phyloP scores from a whole-genome alignment of 2,888 invertebrate genomes.

The Drosophila ochracea region DNA sequence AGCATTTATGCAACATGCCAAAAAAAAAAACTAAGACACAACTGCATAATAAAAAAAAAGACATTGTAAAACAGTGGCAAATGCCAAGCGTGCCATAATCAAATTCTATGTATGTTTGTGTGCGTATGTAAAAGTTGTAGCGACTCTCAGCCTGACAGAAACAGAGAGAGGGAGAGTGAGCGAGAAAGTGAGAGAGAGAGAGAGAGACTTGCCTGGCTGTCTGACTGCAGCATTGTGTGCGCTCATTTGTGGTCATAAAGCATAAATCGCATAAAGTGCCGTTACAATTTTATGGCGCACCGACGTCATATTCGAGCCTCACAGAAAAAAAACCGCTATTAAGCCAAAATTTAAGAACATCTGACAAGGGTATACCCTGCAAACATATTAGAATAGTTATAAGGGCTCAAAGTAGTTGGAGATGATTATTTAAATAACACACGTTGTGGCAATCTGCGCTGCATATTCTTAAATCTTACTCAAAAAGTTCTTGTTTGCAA shows the following conservation, averaged over 20 bases:
- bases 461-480: not conserved
- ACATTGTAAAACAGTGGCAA: conserved; percentile 33
- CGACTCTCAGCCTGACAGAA: conserved; percentile 6
- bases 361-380: conserved; percentile 16
- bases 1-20: conserved; percentile 70
- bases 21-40: conserved; percentile 29
- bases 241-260: conserved; percentile 81
- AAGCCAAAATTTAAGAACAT: not conserved
- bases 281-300: conserved; percentile 79
- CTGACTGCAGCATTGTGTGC: conserved; percentile 59
- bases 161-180: not conserved
- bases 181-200: not conserved
- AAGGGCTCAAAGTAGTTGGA: not conserved
- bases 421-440: not conserved
- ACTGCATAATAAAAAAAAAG: conserved; percentile 20
- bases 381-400: not conserved
- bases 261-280: conserved; percentile 81
- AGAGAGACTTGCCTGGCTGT: conserved; percentile 36
- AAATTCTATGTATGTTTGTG: conserved; percentile 58
- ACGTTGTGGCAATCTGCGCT: not conserved
- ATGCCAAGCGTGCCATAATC: conserved; percentile 68
- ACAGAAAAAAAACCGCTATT: conserved; percentile 30
- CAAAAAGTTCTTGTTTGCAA: not conserved
- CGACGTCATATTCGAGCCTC: conserved; percentile 61
- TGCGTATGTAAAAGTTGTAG: conserved; percentile 61